These are phyloP conservation scores for Diaphora mendica DNA, from an alignment of 2,888 invertebrate species.

Conservation along the genomic window DNA sequence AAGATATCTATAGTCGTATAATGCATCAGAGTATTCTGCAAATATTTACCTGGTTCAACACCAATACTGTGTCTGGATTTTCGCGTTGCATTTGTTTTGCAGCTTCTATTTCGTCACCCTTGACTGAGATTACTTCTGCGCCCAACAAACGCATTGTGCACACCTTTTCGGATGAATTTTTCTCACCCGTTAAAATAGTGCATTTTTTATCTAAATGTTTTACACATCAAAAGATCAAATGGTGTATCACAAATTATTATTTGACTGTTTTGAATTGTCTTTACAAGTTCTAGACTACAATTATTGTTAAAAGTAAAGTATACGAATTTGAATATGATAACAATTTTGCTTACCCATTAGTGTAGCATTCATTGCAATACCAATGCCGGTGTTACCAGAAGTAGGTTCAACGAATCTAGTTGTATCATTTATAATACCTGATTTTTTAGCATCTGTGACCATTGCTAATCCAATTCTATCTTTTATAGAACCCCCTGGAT, in stretches of 20 bases:
- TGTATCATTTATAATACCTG: slow-evolving; percentile 92
- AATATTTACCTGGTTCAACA: slow-evolving; percentile 81
- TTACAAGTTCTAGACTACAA: no score
- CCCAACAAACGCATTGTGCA: slow-evolving; percentile 94
- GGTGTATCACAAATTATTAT: neutral
- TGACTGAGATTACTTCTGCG: slow-evolving; percentile 94
- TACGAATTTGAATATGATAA: no score
- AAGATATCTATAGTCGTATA: no score
- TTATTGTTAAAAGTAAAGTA: no score
- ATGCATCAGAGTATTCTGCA: neutral
- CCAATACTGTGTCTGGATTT: slow-evolving; percentile 45
- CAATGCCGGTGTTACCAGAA: slow-evolving; percentile 94
- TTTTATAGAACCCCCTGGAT: slow-evolving; percentile 97
- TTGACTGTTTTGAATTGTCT: no score
- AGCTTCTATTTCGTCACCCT: slow-evolving; percentile 37
- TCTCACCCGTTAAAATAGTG: slow-evolving; percentile 97
- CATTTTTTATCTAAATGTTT: slow-evolving; percentile 90
- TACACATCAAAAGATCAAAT: neutral
- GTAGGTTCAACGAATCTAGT: slow-evolving; percentile 96
- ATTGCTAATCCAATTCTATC: slow-evolving; percentile 96
- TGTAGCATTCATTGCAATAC: slow-evolving; percentile 95
- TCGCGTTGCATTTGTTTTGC: slow-evolving; percentile 43
- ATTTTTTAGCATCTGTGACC: slow-evolving; percentile 95
- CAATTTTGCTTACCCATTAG: slow-evolving; percentile 76
- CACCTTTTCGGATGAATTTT: slow-evolving; percentile 98